Evolutionary conservation across 2,113 vertebrate species (phyloP).

Genomic region (Entomyzon cyanotis): DNA sequence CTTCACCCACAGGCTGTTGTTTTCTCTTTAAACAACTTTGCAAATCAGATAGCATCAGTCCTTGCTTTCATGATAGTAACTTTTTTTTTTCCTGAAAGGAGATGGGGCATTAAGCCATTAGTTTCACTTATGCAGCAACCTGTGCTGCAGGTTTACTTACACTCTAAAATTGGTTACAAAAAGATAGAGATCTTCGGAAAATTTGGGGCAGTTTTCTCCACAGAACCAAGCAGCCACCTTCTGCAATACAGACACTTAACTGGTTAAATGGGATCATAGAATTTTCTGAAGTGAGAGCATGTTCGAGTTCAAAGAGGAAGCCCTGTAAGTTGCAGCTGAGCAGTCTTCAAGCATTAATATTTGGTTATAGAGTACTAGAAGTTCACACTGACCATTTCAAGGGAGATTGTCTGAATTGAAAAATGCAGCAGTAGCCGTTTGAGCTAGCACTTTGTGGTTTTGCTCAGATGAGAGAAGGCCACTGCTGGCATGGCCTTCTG

Average conservation of each 20-base stretch:
- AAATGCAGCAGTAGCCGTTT: background rate
- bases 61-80: background rate
- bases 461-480: background rate
- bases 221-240: background rate
- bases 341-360: background rate
- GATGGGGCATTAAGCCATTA: background rate
- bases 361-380: background rate
- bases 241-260: background rate
- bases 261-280: background rate
- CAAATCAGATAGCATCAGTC: background rate
- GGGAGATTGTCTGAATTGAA: background rate
- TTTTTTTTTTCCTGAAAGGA: background rate
- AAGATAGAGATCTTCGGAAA: background rate
- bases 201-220: background rate
- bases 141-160: background rate
- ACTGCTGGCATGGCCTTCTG: background rate
- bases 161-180: background rate
- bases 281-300: background rate
- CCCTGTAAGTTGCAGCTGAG: background rate
- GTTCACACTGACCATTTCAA: background rate
- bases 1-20: background rate
- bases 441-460: background rate
- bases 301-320: background rate
- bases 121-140: background rate
- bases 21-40: background rate